These are phyloP conservation scores for Cricetomys ansorgei DNA, from an alignment of 2,113 vertebrate genomes.

Conservation along the genomic window DNA sequence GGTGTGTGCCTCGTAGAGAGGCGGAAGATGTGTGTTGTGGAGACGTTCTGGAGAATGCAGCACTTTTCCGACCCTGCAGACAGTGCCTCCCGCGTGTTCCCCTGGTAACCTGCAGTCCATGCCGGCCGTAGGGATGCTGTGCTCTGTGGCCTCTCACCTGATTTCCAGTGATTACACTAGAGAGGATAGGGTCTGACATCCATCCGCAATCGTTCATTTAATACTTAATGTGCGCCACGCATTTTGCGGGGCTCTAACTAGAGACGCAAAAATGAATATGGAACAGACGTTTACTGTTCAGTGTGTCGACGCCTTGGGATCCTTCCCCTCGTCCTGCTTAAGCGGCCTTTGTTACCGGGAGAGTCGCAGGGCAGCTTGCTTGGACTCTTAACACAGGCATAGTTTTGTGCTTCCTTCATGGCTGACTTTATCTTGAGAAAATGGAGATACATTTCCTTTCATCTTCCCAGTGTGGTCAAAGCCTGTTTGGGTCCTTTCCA, in stretches of 20 bases:
- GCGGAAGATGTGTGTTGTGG: neutral
- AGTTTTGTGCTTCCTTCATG: slow-evolving; percentile 54
- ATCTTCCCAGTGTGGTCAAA: neutral
- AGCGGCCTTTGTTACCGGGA: slow-evolving; percentile 2
- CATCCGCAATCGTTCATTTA: slow-evolving; percentile 44
- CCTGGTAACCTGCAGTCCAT: neutral
- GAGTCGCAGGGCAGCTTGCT: neutral
- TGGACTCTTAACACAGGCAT: slow-evolving; percentile 16
- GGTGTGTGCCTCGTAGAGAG: neutral
- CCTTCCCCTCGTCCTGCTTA: slow-evolving; percentile 15
- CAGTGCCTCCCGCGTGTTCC: neutral
- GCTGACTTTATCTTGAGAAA: slow-evolving; percentile 44
- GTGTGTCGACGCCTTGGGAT: slow-evolving; percentile 26
- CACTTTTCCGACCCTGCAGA: neutral
- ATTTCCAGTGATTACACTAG: neutral
- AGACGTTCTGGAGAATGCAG: neutral
- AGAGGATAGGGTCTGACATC: slow-evolving; percentile 20
- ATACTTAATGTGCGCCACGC: slow-evolving; percentile 6
- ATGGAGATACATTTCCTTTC: slow-evolving; percentile 20
- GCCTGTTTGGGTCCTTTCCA: slow-evolving; percentile 61
- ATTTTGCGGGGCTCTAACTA: slow-evolving; percentile 49
- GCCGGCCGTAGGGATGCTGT: neutral
- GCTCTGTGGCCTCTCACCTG: neutral
- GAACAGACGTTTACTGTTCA: slow-evolving; percentile 40
- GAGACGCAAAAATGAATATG: slow-evolving; percentile 48